Percentiles rank a stretch among this genome's conserved stretches.
Conservation (phyloP, 2,113 vertebrate species). For the Aegypius monachus region DNA sequence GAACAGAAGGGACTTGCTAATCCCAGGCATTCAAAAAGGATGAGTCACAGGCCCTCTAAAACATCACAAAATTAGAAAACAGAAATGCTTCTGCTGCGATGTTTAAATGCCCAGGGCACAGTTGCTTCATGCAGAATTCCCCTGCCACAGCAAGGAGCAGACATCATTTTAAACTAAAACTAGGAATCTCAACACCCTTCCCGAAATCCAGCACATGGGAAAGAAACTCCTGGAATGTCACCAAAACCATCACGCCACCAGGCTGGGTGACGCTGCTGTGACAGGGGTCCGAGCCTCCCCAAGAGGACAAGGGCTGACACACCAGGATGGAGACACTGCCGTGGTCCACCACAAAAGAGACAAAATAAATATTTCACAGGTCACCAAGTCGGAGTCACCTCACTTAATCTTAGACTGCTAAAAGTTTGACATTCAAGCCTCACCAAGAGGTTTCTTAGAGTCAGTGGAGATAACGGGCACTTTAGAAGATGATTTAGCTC, state of each 20-base stretch:
- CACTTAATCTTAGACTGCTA: background rate
- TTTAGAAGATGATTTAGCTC: background rate
- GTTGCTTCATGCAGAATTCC: background rate
- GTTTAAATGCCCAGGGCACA: rapidly evolving
- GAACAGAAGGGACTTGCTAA: background rate
- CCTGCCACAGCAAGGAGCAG: background rate
- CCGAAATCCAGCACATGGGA: background rate
- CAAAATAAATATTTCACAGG: background rate
- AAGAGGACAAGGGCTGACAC: background rate
- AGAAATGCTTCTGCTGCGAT: background rate
- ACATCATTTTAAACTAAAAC: background rate
- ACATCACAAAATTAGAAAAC: background rate
- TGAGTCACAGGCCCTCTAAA: background rate
- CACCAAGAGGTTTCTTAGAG: background rate
- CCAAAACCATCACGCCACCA: rapidly evolving
- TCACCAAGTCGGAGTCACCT: background rate
- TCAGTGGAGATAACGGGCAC: background rate
- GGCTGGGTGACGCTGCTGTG: background rate
- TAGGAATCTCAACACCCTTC: background rate
- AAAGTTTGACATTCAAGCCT: background rate
- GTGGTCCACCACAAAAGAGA: background rate
- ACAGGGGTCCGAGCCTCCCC: background rate
- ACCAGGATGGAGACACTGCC: background rate
- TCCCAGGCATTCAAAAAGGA: background rate
- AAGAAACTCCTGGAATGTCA: background rate